Evolutionary conservation across 2,797 vertebrate species (phyloP), one percentile per base, ranked within the genome.

Genomic region (Nyctibius grandis): DNA sequence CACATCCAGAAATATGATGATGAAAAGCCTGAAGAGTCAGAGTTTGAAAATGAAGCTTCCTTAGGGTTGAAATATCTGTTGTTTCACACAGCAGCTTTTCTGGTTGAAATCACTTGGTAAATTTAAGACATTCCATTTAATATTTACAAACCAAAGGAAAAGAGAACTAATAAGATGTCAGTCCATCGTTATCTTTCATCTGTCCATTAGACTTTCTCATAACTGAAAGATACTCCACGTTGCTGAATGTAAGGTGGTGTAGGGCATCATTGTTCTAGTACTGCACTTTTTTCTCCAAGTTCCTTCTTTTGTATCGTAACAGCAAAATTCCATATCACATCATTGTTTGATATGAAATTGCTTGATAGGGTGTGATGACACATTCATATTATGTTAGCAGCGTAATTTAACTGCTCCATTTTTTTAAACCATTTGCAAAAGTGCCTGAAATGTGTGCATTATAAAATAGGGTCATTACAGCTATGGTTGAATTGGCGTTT

Each of bases 351-450:
- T 95, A 84, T 60, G 72, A 82, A 95, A 95, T 96, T 79, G 69
- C 82, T 91, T 92, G 91, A 88, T 96, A 93, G 89, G 73, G 50
- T 96, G 92, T 91, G 96, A 96, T 96, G 91, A 94, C 93, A 97
- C 93, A 76, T 93, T 91, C 87, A 33, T 93, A 75, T 84, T 89
- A 87, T 72, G 84, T 92, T 95, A 95, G 92, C 76, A 92, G 93
- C 85, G 88, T 85, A 93, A 94, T 95, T 95, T 91, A 93, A 95
- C 92, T 91, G 84, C 93, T 95, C 65, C 65, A 19, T 91, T 94
- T 96, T 95, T 96, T 95, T 20, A 84, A 92, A 85, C 86, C 72
- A 69, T 95, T 97, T 90, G 82, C 91, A 88, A 53, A 95, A 96
- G 84, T 85, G 93, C 76, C 82, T 95, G 92, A 89, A 95, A 95